Base-by-base conservation (phyloP, 2,797 vertebrate species). In the Bradypus variegatus region DNA sequence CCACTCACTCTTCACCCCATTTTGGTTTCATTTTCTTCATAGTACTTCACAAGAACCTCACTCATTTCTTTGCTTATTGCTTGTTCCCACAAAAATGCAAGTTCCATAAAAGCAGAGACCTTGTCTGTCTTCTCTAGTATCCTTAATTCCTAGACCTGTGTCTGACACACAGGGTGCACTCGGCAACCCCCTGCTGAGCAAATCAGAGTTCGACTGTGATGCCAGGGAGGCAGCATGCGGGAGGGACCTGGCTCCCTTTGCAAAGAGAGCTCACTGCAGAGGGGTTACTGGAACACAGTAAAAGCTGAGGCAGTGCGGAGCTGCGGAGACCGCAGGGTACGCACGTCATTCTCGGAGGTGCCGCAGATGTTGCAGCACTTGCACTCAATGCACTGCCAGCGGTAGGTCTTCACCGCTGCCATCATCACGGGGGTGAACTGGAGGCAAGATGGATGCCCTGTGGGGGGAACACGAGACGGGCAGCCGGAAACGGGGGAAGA, bases 301-400 rank as follows among this genome's bases (percentile, higher is more conserved):
- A 18, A 6, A 38, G 64, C 70, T 15, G 62, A 4, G 98, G 94
- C 98, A 89, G 75, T 97, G 96, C 96, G 93, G 83, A 27, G 96
- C 97, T 86, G 93, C 81, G 8, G 36, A 16, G 23, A 4, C 3
- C 11, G 4, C 3, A 79, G 29, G 33, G 4, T 33, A 97, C 98
- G 97, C 96, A 99, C 99, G 0, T 99, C 99, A 0, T 99, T 99
- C 97, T 99, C 99, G 0, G 99, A 99, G 73, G 99, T 99, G 91
- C 99, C 99, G 0, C 99, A 99, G 94, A 99, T 98, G 96, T 99
- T 99, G 97, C 99, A 99, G 97, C 98, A 99, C 95, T 99, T 99
- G 98, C 99, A 99, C 97, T 99, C 99, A 48, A 99, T 99, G 97
- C 99, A 99, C 95, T 99, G 99, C 99, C 99, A 99, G 95, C 98